Conservation (phyloP, 2,113 vertebrate genomes). For the Delphinus delphis region DNA sequence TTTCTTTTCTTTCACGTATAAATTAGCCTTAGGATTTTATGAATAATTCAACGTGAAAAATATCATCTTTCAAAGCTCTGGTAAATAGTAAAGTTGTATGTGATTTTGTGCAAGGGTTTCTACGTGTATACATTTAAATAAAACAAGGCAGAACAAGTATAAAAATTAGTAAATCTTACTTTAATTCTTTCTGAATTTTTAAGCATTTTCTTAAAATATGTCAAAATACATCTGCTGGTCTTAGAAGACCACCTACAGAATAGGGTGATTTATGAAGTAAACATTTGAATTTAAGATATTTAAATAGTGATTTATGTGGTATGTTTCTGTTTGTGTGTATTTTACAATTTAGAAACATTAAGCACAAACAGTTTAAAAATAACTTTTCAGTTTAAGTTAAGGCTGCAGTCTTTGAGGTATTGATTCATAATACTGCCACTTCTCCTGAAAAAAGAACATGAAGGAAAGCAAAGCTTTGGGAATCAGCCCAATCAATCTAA, state of each 20-base stretch:
- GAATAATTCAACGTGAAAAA: conserved; percentile 76
- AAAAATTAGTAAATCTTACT: not conserved
- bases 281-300: not conserved
- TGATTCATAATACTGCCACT: not conserved
- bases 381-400: not conserved
- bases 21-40: conserved; percentile 74
- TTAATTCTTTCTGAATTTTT: conserved; percentile 28
- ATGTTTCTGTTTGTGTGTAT: not conserved
- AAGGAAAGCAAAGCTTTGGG: not conserved
- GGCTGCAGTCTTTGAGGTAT: not conserved
- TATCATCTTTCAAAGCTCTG: conserved; percentile 63
- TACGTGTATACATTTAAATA: conserved; percentile 6
- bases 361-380: not conserved
- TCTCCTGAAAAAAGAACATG: not conserved
- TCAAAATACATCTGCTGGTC: not conserved
- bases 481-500: not conserved
- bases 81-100: conserved; percentile 57
- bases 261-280: not conserved
- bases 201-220: not conserved
- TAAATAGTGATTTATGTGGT: not conserved
- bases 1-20: conserved; percentile 74
- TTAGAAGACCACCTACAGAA: not conserved
- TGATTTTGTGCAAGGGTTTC: conserved; percentile 25
- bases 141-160: not conserved
- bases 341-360: not conserved